Base-by-base conservation (phyloP, 2,888 invertebrate genomes). In the Microctonus aethiopoides region DNA sequence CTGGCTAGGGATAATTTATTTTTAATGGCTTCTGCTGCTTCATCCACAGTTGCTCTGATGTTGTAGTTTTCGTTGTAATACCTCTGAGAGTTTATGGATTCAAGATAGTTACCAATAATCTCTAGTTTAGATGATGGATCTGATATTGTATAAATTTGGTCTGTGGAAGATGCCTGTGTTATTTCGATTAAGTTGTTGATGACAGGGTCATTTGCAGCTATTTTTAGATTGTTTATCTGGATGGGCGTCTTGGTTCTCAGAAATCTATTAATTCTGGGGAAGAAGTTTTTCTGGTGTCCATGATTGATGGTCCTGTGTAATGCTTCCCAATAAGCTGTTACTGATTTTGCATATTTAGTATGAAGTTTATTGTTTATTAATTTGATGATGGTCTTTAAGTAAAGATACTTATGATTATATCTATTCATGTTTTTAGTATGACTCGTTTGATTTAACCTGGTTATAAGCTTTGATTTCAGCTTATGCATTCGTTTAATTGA, bases 71-170 rank as follows among this genome's bases (percentile, higher is more conserved):
- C 7, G 26, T 70, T 70, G 0, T 46, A 24, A 20, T 60, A 61
- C 62, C 70, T 56, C 10, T 72, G 74, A 1, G 70, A 67, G 32
- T 74, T 74, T 1, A 72, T 68, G 3, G 7, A 29, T 29, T 29
- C 29, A 29, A 29, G 29, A 5, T 7, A 7, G 3, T 7, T 29
- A 29, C 29, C 29, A 3, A 29, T 29, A 5, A 29, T 7, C 3
- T 29, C 7, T 29, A 29, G 7, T 29, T 29, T 29, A 5, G 29
- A 5, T 5, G 7, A 5, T 3, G 29, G 29, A 7, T 29, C 29
- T 29, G 29, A 4, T 2, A 29, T 29, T 7, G 7, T 11, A 9
- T 16, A 20, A 41, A 63, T 7, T 5, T 29, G 4, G 7, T 29
- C 29, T 29, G 29, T n/a, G 7, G 7, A 29, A 5, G 29, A 29